Base-by-base conservation (phyloP, 2,113 vertebrate genomes). In the Galemys pyrenaicus region DNA sequence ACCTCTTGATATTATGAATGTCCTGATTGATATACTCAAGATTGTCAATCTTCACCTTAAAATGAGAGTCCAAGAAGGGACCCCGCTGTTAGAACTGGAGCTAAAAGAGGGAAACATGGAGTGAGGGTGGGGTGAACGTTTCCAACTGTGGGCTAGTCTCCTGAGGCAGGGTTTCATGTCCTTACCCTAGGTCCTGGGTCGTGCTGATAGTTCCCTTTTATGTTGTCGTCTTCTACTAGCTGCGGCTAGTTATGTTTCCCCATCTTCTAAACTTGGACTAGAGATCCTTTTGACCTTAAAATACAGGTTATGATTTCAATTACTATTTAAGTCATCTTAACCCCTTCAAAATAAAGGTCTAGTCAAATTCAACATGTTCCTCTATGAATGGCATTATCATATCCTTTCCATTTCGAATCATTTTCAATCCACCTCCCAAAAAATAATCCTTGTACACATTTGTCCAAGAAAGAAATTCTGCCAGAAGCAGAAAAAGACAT, bases 251-350 rank as follows among this genome's bases (percentile, higher is more conserved):
- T 30, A 28, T 49, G 9, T 46, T 81, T 81, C 20, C 3, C 49
- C 30, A 75, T 54, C 58, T 62, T 64, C 39, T 41, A 65, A 86
- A 89, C 68, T 49, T 79, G 77, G 41, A 92, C 51, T 87, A 41
- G 39, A 80, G 35, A 20, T 46, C 32, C 41, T 67, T 51, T 85
- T 26, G 3, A 71, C 70, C n/a, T 30, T 44, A 92, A 91, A 65
- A 67, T 60, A 4, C 3, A 58, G 37, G 19, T 3, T 86, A 86
- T 58, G 54, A 44, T n/a, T 49, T 41, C 62, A 22, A 56, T 62
- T 86, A 67, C n/a, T 64, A 41, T 83, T 73, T 67, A 62, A 92
- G 44, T 54, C 41, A 89, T 87, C n/a, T 64, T 68, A 90, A 90
- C 56, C 46, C 28, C 32, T 87, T 74, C 2, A 68, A 73, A 65